Base-by-base conservation (phyloP, 35 echinoderm and acorn worm species). In the Eucidaris tribuloides region DNA sequence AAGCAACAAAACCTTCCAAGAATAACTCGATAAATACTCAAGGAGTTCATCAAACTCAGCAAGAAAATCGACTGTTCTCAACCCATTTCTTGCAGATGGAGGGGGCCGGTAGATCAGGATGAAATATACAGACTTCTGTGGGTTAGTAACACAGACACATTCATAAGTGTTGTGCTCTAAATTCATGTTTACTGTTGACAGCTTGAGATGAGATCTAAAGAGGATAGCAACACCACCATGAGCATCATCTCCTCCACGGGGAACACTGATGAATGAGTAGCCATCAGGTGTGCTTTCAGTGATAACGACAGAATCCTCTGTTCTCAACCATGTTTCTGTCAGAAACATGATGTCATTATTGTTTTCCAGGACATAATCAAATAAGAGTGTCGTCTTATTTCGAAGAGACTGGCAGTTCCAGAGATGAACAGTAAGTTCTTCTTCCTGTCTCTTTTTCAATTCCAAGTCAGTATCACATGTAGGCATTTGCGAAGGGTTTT, bases 41-140 rank as follows among this genome's bases (percentile, higher is more conserved):
- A 89, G 17, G 24, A 94, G 82, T 18, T 40, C 33, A 41, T 81
- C 65, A 52, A 94, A 84, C 17, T 94, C 82, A 43, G 17, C 35
- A 1, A 94, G 39, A 46, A 89, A 89, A 34, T 50, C 77, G 2
- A 60, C 37, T 7, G 61, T 64, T 30, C n/a, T 38, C 20, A 66
- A 14, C 13, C 78, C 57, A 62, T 82, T 83, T 22, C 35, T 62
- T 2, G 37, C 25, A 46, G 82, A 86, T 1, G 77, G 80, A 33
- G 79, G 79, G 14, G 84, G 91, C 11, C 84, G 48, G 80, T 93
- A 93, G 62, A 93, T 63, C 6, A 87, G n/a, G 2, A 92, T 42
- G 34, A 68, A 34, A 68, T n/a, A n/a, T n/a, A n/a, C n/a, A n/a
- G n/a, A n/a, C n/a, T n/a, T n/a, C n/a, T n/a, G n/a, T n/a, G n/a